Conservation (phyloP, 2,888 invertebrate species). For the Thereva nobilitata region DNA sequence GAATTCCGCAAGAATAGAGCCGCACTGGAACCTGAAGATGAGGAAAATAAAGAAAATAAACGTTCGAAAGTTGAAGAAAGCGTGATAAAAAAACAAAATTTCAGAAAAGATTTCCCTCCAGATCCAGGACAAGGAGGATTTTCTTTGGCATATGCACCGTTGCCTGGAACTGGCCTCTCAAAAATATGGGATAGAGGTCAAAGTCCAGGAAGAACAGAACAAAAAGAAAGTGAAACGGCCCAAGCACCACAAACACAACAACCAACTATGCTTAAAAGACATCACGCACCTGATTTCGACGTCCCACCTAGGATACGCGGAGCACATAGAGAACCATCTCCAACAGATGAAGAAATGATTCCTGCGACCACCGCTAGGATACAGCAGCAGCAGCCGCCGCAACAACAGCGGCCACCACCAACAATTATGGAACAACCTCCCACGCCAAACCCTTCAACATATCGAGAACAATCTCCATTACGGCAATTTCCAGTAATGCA, state of each 20-base stretch:
- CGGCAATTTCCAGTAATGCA: background rate
- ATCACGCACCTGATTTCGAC: slow-evolving; percentile 21
- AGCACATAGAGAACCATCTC: too few species aligned
- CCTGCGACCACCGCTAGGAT: too few species aligned
- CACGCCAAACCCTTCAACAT: background rate
- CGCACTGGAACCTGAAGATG: slow-evolving; percentile 5
- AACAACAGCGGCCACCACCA: too few species aligned
- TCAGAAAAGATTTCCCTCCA: slow-evolving; percentile 9
- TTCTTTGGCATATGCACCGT: slow-evolving; percentile 13
- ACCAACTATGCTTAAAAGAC: slow-evolving; percentile 17
- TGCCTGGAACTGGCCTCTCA: background rate
- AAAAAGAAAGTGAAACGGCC: background rate
- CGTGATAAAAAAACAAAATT: background rate
- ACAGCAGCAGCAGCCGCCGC: too few species aligned
- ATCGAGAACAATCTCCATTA: slow-evolving; percentile 8
- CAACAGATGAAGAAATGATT: too few species aligned
- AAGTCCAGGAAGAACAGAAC: background rate
- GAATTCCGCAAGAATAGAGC: slow-evolving; percentile 32
- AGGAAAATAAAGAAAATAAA: slow-evolving; percentile 24
- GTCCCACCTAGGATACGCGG: background rate
- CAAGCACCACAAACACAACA: background rate
- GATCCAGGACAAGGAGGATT: slow-evolving; percentile 24
- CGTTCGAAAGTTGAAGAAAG: slow-evolving; percentile 5
- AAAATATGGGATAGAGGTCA: background rate
- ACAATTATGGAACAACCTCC: background rate